Conservation (phyloP, 2,113 vertebrate species). For the Cygnus buccinator region DNA sequence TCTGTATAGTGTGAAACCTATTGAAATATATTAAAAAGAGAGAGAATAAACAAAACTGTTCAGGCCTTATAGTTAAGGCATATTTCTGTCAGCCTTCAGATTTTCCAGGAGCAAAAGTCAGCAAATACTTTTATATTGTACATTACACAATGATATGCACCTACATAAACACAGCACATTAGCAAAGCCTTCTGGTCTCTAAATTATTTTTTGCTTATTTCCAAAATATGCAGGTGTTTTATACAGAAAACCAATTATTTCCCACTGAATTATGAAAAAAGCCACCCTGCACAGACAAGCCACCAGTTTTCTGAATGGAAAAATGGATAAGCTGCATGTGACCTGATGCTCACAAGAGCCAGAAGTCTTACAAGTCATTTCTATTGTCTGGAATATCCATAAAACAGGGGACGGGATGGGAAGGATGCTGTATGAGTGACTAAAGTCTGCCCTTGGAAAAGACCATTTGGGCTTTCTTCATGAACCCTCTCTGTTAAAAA, state of each 20-base stretch:
- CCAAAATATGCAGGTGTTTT: not conserved
- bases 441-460: not conserved
- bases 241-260: not conserved
- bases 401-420: not conserved
- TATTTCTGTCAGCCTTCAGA: not conserved
- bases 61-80: not conserved
- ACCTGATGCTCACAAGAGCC: not conserved
- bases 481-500: not conserved
- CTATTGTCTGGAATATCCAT: not conserved
- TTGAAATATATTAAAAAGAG: not conserved
- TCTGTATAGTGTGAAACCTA: not conserved
- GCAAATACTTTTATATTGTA: not conserved
- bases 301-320: not conserved
- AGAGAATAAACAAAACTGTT: not conserved
- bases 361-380: not conserved
- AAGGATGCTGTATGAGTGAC: not conserved
- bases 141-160: not conserved
- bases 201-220: not conserved
- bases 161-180: not conserved
- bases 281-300: not conserved
- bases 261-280: not conserved
- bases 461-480: not conserved
- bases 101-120: constrained; percentile 11
- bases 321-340: not conserved
- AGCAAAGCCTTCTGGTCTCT: not conserved